Percentiles rank a stretch among this genome's conserved stretches.
Evolutionary conservation across 1,140 invertebrate genomes (phyloP).

Genomic region (Tenebrio molitor): DNA sequence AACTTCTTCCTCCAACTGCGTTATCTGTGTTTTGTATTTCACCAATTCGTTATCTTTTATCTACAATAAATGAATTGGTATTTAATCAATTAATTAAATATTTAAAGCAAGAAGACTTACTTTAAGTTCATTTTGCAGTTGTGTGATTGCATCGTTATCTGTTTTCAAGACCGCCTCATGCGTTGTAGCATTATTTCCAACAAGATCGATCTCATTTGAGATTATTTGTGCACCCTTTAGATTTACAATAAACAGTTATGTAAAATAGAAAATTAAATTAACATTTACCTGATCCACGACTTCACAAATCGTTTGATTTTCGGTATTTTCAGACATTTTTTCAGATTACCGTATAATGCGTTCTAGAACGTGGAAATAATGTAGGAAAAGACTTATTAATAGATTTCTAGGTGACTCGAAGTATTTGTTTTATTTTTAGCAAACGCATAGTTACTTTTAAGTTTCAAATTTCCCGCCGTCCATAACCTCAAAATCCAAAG

Average conservation of each 20-base stretch:
- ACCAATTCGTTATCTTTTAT: conserved; percentile 59
- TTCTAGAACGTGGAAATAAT: conserved; percentile 11
- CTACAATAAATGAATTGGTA: conserved; percentile 53
- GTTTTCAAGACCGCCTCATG: conserved; percentile 4
- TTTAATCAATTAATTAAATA: too few species aligned
- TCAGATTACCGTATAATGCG: conserved; percentile 24
- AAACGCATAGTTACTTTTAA: conserved; percentile 26
- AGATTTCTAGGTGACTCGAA: conserved; percentile 29
- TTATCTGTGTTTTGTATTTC: conserved; percentile 55
- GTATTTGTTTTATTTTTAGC: conserved; percentile 31
- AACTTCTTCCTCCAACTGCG: conserved; percentile 58
- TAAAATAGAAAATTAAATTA: not conserved
- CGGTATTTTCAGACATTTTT: conserved; percentile 25
- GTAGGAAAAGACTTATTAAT: conserved; percentile 32
- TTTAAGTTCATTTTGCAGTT: conserved; percentile 23
- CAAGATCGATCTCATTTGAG: not conserved
- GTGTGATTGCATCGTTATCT: not conserved
- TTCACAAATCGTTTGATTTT: not conserved
- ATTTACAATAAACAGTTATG: not conserved
- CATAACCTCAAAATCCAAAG: conserved; percentile 30
- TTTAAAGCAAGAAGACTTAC: too few species aligned
- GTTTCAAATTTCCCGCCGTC: conserved; percentile 36
- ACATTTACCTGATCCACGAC: not conserved
- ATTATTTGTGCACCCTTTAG: not conserved
- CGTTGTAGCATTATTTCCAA: conserved; percentile 1